A percentile compares a stretch with the other conserved stretches of the same genome.
phyloP scores from a whole-genome alignment of 2,113 vertebrate genomes.

The Arvicanthis niloticus region DNA sequence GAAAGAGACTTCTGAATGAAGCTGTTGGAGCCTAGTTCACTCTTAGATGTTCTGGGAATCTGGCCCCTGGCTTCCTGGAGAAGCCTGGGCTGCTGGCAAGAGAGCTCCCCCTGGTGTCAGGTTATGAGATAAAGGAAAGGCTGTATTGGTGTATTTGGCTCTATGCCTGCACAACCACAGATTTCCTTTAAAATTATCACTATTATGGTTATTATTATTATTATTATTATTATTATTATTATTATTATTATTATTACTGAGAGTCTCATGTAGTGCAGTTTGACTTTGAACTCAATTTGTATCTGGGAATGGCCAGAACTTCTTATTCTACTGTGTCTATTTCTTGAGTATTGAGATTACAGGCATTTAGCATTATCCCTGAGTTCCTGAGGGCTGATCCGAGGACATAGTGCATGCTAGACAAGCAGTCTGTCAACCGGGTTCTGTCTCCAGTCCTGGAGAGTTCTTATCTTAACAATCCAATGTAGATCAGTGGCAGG shows the following conservation, averaged over 20 bases:
- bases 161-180: accelerated
- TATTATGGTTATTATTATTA: background rate
- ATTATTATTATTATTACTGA: background rate
- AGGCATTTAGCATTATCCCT: too few species aligned
- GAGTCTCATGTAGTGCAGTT: background rate
- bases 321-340: background rate
- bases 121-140: background rate
- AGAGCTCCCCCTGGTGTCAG: background rate
- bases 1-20: constrained; percentile 46
- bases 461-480: background rate
- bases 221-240: background rate
- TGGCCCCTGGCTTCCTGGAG: accelerated
- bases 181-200: background rate
- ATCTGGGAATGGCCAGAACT: background rate
- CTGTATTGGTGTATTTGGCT: background rate
- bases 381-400: background rate
- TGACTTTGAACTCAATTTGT: background rate
- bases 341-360: background rate
- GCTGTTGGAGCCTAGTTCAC: background rate
- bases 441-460: background rate
- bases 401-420: background rate
- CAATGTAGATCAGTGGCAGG: background rate
- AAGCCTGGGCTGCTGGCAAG: background rate
- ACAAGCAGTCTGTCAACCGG: background rate
- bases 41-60: background rate